Base-by-base conservation (phyloP, 2,113 vertebrate species). In the Macquaria australasica region DNA sequence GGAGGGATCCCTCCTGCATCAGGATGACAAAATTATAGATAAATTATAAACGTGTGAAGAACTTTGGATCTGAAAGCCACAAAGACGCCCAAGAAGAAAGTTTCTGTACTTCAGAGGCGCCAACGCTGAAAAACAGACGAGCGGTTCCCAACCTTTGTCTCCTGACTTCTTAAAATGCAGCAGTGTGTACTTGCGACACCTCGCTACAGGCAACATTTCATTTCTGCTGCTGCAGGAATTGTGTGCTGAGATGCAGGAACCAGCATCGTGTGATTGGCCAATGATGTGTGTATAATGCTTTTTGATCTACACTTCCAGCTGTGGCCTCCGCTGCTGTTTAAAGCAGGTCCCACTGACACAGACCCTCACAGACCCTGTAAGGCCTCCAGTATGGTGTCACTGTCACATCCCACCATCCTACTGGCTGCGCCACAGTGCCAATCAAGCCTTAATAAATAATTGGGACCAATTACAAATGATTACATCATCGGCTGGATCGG, bases 401-500 rank as follows among this genome's bases (percentile, higher is more conserved):
- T 69, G 82, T 84, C 77, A 68, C 74, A 8, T 66, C 53, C 87
- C 37, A 67, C 4, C 28, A 11, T 82, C 64, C 87, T 50, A 94
- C 80, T 92, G 92, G 94, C 76, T 63, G 73, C 0, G 39, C 77
- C 81, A 45, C 31, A 3, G 1, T 41, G 77, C 73, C 90, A 90
- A 77, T 90, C 81, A 86, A 77, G 67, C 55, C 15, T 16, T 83
- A 87, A 86, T 82, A 53, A 80, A 85, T 73, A 80, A 90, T 67
- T 71, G 39, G 70, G 66, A 64, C 88, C 89, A 91, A 88, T 92
- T 88, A 88, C 48, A 92, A 78, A 88, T 14, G 75, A 94, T 94
- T 60, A 93, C 93, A 93, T 94, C 93, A 95, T 90, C 5, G 23
- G 34, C 43, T 77, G 34, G 81, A 82, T 82, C 14, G 15, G 60